A percentile compares a stretch with the other conserved stretches of the same genome.
Conservation (phyloP, 2,888 invertebrate species). For the Amphimallon solstitiale region DNA sequence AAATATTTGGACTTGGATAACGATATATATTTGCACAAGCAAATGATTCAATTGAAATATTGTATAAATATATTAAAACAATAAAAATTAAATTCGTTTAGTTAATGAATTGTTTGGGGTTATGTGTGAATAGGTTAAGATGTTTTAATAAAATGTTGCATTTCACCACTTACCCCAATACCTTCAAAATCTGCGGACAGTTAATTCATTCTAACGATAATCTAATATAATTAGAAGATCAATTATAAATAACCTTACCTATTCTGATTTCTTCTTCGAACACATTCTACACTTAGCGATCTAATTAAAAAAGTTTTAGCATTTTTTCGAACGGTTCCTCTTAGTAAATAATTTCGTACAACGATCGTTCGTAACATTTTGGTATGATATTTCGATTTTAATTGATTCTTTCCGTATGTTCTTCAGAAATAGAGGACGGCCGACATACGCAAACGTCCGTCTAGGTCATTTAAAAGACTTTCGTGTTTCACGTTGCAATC, state of each 20-base stretch:
- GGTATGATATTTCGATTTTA: slow-evolving; percentile 39
- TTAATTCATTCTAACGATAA: no score
- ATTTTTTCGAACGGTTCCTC: slow-evolving; percentile 30
- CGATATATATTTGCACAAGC: no score
- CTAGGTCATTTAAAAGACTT: slow-evolving; percentile 64
- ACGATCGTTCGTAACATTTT: slow-evolving; percentile 81
- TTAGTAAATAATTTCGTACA: slow-evolving; percentile 70
- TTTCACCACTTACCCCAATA: no score
- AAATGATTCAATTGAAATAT: no score
- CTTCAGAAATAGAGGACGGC: slow-evolving; percentile 53
- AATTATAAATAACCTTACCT: slow-evolving; percentile 61
- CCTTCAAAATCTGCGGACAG: no score
- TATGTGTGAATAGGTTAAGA: no score
- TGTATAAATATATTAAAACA: no score
- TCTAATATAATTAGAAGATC: background rate
- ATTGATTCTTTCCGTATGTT: slow-evolving; percentile 31
- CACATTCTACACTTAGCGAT: slow-evolving; percentile 68
- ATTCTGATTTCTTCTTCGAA: slow-evolving; percentile 70
- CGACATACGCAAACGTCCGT: slow-evolving; percentile 50
- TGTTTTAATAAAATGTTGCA: no score
- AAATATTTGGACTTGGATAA: no score
- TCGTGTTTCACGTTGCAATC: slow-evolving; percentile 44
- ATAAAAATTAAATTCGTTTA: no score
- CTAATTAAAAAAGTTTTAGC: slow-evolving; percentile 26
- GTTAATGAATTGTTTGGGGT: no score